These are phyloP conservation scores for Hypomecis atomaria DNA, from an alignment of 2,888 invertebrate genomes.

Conservation along the genomic window DNA sequence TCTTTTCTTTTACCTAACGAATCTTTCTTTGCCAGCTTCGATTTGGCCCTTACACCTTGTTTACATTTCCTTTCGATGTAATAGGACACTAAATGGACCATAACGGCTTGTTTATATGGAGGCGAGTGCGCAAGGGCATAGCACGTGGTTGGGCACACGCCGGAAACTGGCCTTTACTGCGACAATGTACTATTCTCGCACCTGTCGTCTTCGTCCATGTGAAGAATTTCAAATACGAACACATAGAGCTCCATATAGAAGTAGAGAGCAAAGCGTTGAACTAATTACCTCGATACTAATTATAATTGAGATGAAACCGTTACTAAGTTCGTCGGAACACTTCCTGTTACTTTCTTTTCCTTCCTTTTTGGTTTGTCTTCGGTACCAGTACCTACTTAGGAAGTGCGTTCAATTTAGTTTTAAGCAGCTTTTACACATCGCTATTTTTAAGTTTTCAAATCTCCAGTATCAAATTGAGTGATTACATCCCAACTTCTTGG, in stretches of 20 bases:
- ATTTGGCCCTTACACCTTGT: constrained; percentile 44
- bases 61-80: constrained; percentile 57
- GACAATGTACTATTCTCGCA: constrained; percentile 61
- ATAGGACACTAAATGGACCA: constrained; percentile 58
- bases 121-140: constrained; percentile 42
- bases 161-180: constrained; percentile 51
- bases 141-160: constrained; percentile 76
- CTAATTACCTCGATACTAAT: constrained; percentile 42
- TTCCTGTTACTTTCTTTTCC: constrained; percentile 33
- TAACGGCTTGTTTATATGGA: constrained; percentile 51
- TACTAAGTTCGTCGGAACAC: constrained; percentile 23
- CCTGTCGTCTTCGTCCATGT: constrained; percentile 60
- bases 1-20: background rate
- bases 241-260: constrained; percentile 23
- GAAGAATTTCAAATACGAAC: constrained; percentile 57
- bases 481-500: background rate
- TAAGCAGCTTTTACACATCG: background rate
- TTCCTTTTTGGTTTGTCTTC: constrained; percentile 3
- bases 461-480: background rate
- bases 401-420: background rate
- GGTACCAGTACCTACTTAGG: background rate
- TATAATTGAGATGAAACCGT: constrained; percentile 35
- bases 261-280: constrained; percentile 33
- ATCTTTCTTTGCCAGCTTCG: constrained; percentile 12
- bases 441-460: background rate